Conservation (phyloP, 2,888 invertebrate species). For the Tinea trinotella region DNA sequence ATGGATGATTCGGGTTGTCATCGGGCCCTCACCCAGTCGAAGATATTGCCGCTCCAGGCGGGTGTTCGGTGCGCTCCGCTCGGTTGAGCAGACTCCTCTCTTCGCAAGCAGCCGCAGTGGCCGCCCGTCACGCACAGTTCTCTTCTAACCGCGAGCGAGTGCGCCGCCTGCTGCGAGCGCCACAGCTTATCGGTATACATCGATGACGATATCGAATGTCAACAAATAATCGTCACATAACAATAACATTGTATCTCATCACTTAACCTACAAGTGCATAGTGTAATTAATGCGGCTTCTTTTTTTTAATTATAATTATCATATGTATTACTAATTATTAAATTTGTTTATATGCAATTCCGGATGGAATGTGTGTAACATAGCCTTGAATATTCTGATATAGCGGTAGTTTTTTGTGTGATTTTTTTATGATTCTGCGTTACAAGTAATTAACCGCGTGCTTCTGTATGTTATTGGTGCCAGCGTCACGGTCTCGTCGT, state of each 20-base stretch:
- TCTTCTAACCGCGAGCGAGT: conserved; percentile 65
- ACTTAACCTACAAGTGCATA: background rate
- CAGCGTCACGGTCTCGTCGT: conserved; percentile 34
- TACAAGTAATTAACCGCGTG: conserved; percentile 39
- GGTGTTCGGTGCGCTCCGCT: conserved; percentile 18
- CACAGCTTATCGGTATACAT: background rate
- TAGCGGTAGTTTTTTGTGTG: conserved; percentile 35
- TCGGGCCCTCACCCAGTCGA: conserved; percentile 6
- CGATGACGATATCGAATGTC: conserved; percentile 9
- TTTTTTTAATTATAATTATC: background rate
- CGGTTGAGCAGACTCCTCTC: conserved; percentile 9
- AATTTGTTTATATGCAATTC: conserved; percentile 25
- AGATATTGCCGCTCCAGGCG: conserved; percentile 2
- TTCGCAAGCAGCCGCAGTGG: conserved; percentile 11
- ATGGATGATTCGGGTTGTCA: background rate
- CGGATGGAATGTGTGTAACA: conserved; percentile 47
- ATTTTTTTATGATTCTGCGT: conserved; percentile 31
- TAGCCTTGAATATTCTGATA: conserved; percentile 45
- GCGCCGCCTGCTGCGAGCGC: conserved; percentile 61
- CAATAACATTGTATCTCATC: background rate
- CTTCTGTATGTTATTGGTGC: conserved; percentile 31
- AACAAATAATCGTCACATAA: conserved; percentile 4
- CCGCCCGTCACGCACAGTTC: conserved; percentile 45
- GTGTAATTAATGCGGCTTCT: conserved; percentile 36
- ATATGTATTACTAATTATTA: conserved; percentile 21